These are phyloP conservation scores for Hippopotamyrus pictus DNA, from an alignment of 2,797 vertebrate species.

Conservation along the genomic window DNA sequence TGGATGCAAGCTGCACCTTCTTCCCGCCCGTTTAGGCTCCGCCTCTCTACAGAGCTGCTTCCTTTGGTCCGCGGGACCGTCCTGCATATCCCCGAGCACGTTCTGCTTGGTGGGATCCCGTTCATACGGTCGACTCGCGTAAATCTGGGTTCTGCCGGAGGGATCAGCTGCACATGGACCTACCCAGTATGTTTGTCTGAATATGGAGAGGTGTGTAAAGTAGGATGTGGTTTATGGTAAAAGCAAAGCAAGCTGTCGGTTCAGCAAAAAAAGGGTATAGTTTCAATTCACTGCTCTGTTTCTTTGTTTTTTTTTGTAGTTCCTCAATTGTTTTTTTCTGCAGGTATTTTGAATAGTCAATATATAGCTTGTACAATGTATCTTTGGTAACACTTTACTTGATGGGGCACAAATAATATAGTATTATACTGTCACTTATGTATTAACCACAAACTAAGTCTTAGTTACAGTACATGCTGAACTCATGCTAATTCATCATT, in stretches of 20 bases:
- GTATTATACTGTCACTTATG: not conserved
- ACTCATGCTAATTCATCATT: not conserved
- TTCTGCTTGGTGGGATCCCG: not conserved
- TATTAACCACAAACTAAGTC: not conserved
- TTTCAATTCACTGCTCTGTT: conserved; percentile 3
- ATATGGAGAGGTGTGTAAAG: not conserved
- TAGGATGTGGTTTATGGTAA: conserved; percentile 4
- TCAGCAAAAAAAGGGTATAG: not conserved
- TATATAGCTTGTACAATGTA: not conserved
- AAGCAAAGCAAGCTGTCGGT: not conserved
- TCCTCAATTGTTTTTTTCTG: not conserved
- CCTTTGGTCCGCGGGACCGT: not conserved
- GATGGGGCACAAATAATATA: not conserved
- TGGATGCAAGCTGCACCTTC: not conserved
- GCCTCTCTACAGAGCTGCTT: not conserved
- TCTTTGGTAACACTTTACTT: not conserved
- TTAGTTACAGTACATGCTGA: not conserved
- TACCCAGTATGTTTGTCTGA: not conserved
- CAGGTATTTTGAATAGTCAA: not conserved
- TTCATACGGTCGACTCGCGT: not conserved
- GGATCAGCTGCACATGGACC: not conserved
- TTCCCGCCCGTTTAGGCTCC: not conserved
- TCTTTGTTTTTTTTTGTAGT: not conserved
- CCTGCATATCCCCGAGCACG: not conserved
- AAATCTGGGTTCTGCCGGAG: not conserved